Conservation (phyloP, 2,113 vertebrate species). For the Calidris pugnax region DNA sequence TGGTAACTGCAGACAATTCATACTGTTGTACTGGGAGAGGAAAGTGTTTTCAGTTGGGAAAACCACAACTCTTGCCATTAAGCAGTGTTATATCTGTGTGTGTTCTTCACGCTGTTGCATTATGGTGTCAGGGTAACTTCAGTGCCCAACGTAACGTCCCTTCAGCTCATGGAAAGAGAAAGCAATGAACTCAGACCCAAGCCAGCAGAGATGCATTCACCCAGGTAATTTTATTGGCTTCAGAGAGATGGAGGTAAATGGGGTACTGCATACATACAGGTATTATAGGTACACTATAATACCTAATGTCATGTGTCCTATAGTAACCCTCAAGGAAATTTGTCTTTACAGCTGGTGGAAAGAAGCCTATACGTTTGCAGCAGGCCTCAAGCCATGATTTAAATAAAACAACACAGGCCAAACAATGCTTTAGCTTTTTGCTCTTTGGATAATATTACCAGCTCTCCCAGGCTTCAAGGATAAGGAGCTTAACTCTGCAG, state of each 20-base stretch:
- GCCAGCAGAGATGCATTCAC: background rate
- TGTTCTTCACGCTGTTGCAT: background rate
- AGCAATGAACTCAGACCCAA: background rate
- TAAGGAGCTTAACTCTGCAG: conserved; percentile 59
- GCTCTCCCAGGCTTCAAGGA: background rate
- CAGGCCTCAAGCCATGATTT: background rate
- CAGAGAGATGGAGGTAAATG: background rate
- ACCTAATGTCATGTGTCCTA: background rate
- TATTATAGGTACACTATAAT: background rate
- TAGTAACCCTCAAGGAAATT: background rate
- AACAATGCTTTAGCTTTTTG: conserved; percentile 27
- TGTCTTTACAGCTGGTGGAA: background rate
- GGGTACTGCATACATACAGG: background rate
- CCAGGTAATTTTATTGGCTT: background rate
- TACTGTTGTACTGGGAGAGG: background rate
- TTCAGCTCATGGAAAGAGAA: background rate
- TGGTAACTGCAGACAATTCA: background rate
- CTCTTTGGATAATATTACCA: conserved; percentile 26
- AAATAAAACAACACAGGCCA: background rate
- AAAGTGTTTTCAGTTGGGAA: background rate
- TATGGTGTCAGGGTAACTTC: background rate
- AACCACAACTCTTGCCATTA: background rate
- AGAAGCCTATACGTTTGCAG: background rate
- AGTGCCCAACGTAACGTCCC: background rate
- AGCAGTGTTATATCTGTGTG: background rate